Conservation (phyloP, 2,113 vertebrate genomes). For the Euleptes europaea region DNA sequence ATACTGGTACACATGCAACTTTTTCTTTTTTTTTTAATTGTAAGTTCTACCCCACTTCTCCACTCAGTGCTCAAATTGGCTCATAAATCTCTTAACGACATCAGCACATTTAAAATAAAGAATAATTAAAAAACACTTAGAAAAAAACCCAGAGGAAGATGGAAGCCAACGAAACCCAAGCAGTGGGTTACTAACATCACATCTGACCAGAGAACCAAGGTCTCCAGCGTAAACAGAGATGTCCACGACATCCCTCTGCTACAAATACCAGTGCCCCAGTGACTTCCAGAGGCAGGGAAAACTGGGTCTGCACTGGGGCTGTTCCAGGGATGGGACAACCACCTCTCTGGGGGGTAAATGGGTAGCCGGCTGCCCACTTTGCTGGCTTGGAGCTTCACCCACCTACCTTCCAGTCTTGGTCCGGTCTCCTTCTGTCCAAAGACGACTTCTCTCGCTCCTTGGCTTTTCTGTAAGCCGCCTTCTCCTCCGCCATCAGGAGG, state of each 20-base stretch:
- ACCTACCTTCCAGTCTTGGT: constrained; percentile 85
- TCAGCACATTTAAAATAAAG: no score
- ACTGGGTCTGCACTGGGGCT: no score
- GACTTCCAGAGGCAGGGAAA: background rate
- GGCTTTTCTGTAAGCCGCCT: constrained; percentile 84
- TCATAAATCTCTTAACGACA: no score
- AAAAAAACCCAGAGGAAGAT: no score
- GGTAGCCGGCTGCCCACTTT: background rate
- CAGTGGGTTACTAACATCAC: background rate
- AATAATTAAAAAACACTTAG: no score
- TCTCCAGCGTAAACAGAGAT: background rate
- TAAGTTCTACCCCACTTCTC: background rate
- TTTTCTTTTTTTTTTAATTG: no score
- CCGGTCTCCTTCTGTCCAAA: constrained; percentile 79
- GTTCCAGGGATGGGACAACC: background rate
- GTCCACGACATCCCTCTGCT: no score
- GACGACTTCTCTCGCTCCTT: constrained; percentile 82
- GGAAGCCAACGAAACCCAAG: no score
- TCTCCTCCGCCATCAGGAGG: constrained; percentile 90
- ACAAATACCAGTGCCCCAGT: no score
- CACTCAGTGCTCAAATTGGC: no score
- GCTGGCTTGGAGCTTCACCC: rapidly evolving
- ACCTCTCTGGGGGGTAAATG: no score
- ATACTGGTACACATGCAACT: background rate
- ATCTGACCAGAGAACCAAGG: background rate